A percentile compares a stretch with the other conserved stretches of the same genome.
Evolutionary conservation across 2,888 invertebrate species (phyloP).

Genomic region (Chymomyza amoena): DNA sequence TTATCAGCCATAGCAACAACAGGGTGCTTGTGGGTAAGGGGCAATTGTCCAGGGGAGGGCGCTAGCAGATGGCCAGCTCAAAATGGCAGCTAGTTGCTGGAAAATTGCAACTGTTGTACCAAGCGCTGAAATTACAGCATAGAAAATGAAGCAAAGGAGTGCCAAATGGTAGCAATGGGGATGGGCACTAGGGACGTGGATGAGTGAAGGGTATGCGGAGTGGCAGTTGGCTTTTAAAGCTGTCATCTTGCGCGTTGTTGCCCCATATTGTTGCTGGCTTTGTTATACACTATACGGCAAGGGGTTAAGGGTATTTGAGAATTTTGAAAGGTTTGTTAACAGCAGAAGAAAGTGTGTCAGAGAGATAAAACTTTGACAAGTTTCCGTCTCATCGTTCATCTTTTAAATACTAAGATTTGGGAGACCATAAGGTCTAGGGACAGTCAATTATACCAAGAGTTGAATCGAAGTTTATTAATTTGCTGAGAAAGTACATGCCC

Average conservation of each 20-base stretch:
- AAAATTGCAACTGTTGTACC: slow-evolving; percentile 48
- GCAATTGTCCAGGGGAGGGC: neutral
- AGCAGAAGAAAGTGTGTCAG: too few relatives aligned
- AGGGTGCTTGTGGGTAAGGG: neutral
- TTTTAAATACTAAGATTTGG: too few relatives aligned
- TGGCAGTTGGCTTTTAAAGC: slow-evolving; percentile 46
- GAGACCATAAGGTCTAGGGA: too few relatives aligned
- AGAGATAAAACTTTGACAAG: too few relatives aligned
- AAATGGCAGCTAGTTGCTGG: slow-evolving; percentile 11
- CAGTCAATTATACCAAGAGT: too few relatives aligned
- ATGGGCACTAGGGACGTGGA: neutral
- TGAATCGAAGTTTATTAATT: too few relatives aligned
- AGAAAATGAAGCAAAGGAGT: slow-evolving; percentile 22
- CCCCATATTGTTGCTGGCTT: slow-evolving; percentile 46
- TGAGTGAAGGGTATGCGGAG: neutral
- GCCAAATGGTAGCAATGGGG: slow-evolving; percentile 25
- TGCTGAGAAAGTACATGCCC: too few relatives aligned
- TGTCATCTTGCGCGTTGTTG: neutral
- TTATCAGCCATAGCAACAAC: neutral
- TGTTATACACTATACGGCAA: slow-evolving; percentile 1
- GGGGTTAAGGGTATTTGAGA: too few relatives aligned
- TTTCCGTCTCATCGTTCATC: too few relatives aligned
- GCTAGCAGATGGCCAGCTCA: neutral
- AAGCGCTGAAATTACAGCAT: slow-evolving; percentile 43
- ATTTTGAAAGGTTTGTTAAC: too few relatives aligned